phyloP scores from a whole-genome alignment of 2,113 vertebrate genomes.

The Macrotis lagotis region DNA sequence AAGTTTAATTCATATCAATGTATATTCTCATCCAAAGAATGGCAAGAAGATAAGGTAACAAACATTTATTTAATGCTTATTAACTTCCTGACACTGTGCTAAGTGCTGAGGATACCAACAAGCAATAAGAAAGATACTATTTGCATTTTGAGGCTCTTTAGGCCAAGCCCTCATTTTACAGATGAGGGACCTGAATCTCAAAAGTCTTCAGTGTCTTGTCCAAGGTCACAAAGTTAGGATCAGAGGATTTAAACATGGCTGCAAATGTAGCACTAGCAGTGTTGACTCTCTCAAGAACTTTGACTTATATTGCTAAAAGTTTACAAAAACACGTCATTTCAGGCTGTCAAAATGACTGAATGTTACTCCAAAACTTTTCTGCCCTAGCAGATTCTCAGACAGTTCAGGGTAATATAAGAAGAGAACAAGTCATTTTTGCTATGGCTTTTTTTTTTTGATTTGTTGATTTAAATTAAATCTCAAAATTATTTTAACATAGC shows the following conservation, averaged over 20 bases:
- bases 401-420: not conserved
- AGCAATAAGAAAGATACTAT: not conserved
- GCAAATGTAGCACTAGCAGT: not conserved
- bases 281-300: not conserved
- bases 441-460: not conserved
- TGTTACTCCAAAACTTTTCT: not conserved
- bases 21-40: not conserved
- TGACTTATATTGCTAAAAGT: not conserved
- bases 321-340: not conserved
- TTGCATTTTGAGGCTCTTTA: not conserved
- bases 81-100: not conserved
- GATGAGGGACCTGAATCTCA: not conserved
- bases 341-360: not conserved
- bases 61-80: not conserved
- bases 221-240: not conserved
- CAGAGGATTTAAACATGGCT: not conserved
- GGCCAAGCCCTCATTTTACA: not conserved
- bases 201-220: not conserved
- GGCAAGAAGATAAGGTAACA: not conserved
- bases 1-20: not conserved
- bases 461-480: not conserved
- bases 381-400: not conserved
- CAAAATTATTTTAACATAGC: slow-evolving; percentile 7
- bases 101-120: not conserved
- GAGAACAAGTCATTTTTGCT: not conserved